These are phyloP conservation scores for Sycophila sp. DNA, from an alignment of 1,140 invertebrate genomes.

Conservation along the genomic window DNA sequence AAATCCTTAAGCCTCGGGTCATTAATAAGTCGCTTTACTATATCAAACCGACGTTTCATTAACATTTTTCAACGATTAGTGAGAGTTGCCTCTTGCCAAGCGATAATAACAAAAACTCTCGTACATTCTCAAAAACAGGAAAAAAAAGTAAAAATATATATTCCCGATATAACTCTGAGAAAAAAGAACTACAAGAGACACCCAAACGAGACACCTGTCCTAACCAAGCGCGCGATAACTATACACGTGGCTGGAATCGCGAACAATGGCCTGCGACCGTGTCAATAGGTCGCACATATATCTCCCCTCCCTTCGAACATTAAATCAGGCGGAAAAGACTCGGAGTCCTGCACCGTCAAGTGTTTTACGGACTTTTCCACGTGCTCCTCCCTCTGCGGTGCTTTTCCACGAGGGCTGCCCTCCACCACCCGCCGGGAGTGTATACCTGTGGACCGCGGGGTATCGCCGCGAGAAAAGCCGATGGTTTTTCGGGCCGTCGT, in stretches of 20 bases:
- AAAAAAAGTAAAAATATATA: neutral
- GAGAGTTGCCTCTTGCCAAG: neutral
- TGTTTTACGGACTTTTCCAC: neutral
- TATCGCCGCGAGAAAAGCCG: conserved; percentile 12
- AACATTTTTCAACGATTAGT: conserved; percentile 28
- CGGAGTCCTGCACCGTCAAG: no score
- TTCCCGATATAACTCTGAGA: neutral
- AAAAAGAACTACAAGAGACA: neutral
- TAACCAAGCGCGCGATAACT: neutral
- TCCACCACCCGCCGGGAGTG: conserved; percentile 51
- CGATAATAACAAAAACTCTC: neutral
- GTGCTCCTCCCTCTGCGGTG: neutral
- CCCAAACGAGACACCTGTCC: neutral
- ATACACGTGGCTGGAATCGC: neutral
- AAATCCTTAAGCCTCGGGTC: conserved; percentile 27
- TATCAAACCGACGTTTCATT: conserved; percentile 31
- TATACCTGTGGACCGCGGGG: conserved; percentile 44
- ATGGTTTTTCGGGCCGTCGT: conserved; percentile 29
- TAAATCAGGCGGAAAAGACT: neutral
- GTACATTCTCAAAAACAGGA: neutral
- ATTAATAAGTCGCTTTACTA: conserved; percentile 25
- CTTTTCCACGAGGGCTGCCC: neutral
- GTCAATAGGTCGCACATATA: conserved; percentile 11
- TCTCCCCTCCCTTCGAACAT: no score
- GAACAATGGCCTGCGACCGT: neutral